Base-by-base conservation (phyloP, 2,113 vertebrate genomes). In the Zosterops borbonicus region DNA sequence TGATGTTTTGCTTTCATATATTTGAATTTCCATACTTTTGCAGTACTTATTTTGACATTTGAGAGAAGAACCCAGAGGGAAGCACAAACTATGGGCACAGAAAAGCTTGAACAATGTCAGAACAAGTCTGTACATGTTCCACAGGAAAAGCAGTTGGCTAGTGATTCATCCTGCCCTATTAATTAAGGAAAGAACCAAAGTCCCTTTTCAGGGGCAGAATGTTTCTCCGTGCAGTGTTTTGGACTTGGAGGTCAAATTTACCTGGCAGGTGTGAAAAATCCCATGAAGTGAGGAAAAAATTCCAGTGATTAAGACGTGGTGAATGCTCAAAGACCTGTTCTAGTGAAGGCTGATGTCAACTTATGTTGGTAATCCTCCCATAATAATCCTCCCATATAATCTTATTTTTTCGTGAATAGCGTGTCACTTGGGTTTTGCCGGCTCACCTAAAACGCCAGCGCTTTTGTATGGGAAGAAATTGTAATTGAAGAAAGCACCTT, bases 11-110 rank as follows among this genome's bases (percentile, higher is more conserved):
- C 52, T 94, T 79, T 79, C 14, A 15, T 47, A 8, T 67, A 46
- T 89, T 83, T 89, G 71, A 60, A 60, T 81, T 89, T 84, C 46
- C 59, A 39, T 74, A 19, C 22, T 81, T 86, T 41, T 75, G 20
- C 12, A 39, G 84, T 12, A 76, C 53, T 47, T 56, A 53, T 63
- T 90, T 74, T 74, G 49, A 85, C 53, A 41, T 58, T 62, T 28
- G 52, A 68, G 82, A 91, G 69, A 39, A 53, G 42, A 67, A 28
- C 35, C 20, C 64, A 78, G 44, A 83, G 29, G 42, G 35, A 56
- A 74, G 50, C 4, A 31, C 14, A 35, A 39, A 29, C 25, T 24
- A 9, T 6, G 33, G 44, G 47, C 35, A 20, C 33, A 31, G 60
- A 55, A 75, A 44, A 75, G 1, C 47, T 35, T 24, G 12, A 63